Conservation (phyloP, 2,113 vertebrate genomes). For the Corydoras maculifer region DNA sequence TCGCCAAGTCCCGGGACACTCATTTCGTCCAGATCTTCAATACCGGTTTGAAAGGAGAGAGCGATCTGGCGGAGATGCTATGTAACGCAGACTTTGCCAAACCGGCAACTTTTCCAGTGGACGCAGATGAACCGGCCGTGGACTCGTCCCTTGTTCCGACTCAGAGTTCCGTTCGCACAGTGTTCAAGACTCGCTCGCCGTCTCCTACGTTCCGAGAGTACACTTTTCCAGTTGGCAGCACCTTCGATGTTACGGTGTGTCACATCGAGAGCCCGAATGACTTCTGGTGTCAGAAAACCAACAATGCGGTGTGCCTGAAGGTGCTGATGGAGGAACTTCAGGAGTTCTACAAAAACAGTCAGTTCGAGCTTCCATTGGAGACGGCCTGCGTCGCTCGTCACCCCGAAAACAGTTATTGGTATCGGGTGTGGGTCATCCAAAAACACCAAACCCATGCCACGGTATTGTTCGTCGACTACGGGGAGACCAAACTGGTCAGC, state of each 20-base stretch:
- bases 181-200: slow-evolving; percentile 2
- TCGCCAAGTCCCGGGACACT: slow-evolving; percentile 52
- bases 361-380: slow-evolving; percentile 55
- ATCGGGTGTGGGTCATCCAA: slow-evolving; percentile 75
- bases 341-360: slow-evolving; percentile 63
- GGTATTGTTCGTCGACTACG: slow-evolving; percentile 83
- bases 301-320: slow-evolving; percentile 57
- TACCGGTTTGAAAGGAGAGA: slow-evolving; percentile 61
- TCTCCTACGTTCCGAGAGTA: slow-evolving; percentile 52
- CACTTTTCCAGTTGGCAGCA: slow-evolving; percentile 75
- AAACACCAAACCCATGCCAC: slow-evolving; percentile 60
- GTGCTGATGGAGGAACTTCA: slow-evolving; percentile 79
- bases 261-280: slow-evolving; percentile 72
- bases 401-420: slow-evolving; percentile 73
- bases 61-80: slow-evolving; percentile 69
- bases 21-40: slow-evolving; percentile 74
- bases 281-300: slow-evolving; percentile 87
- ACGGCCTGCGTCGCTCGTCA: slow-evolving; percentile 75
- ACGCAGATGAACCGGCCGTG: slow-evolving; percentile 6
- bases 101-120: slow-evolving; percentile 47
- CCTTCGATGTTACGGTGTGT: slow-evolving; percentile 75
- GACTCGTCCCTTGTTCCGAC: neutral
- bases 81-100: slow-evolving; percentile 63
- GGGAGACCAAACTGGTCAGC: slow-evolving; percentile 68
- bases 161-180: neutral